Evolutionary conservation across 2,113 vertebrate species (phyloP), one percentile per base, ranked within the genome.

Genomic region (Canis aureus): DNA sequence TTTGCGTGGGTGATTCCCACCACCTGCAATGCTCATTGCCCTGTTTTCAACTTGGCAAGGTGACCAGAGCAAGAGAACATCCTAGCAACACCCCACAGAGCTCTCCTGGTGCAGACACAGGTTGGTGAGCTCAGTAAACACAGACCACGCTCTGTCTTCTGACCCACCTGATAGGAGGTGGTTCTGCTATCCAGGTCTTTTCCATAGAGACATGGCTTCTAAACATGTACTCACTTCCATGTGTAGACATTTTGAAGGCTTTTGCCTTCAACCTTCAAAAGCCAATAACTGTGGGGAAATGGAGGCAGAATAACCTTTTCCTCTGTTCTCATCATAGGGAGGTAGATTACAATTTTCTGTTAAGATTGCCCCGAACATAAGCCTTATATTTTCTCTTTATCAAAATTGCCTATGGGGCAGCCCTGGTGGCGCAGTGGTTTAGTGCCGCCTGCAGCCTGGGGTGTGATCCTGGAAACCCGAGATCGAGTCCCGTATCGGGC

Each of bases 261-360:
- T 91, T 84, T 62, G 22, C 73, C 84, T 89, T 83, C 11, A 89
- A 62, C 13, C n/a, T 96, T 91, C 53, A 9, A 59, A 87, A 66
- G 64, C 60, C 73, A 96, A 82, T 27, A 49, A 25, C 35, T 67
- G 6, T 35, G 49, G 13, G 8, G 73, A 73, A 86, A 94, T 20
- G 23, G 69, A 43, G 11, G n/a, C 62, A 92, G 57, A 95, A 71
- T 62, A 38, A 43, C 6, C 51, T 29, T 85, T 96, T 96, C 57
- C 49, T 96, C 59, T 91, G 82, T 49, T 86, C 25, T 85, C 79
- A 78, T 91, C 66, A 73, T 49, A 62, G 13, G 7, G 59, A 91
- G 32, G 27, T 43, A 97, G 20, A 81, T 85, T 84, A 85, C 23
- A 94, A 76, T 91, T 95, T 97, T 88, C 38, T 85, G 57, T 74